Percentiles rank a stretch among this genome's conserved stretches.
Conservation (phyloP, 2,888 invertebrate genomes). For the Linnaemya vulpina region DNA sequence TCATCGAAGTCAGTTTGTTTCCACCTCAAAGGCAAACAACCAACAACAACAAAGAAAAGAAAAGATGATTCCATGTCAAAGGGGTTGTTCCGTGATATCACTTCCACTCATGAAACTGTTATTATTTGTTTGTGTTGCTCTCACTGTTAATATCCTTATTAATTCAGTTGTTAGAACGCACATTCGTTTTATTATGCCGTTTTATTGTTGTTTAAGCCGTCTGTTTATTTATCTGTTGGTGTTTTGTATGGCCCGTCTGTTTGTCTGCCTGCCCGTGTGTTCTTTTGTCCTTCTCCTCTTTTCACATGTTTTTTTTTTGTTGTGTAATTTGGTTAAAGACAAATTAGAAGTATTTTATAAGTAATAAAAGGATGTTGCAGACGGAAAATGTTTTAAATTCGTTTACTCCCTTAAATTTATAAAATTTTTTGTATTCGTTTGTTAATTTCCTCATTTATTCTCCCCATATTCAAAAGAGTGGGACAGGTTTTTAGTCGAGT, state of each 20-base stretch:
- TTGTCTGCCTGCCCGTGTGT: conserved; percentile 2
- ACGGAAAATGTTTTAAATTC: conserved; percentile 49
- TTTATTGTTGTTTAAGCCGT: conserved; percentile 53
- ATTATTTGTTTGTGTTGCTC: conserved; percentile 74
- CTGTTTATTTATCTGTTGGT: neutral
- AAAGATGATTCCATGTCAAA: conserved; percentile 32
- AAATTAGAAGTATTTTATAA: conserved; percentile 64
- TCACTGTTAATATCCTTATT: conserved; percentile 61
- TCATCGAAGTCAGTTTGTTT: neutral
- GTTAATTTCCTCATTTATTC: conserved; percentile 2
- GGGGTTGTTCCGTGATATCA: conserved; percentile 49
- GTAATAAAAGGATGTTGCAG: conserved; percentile 49
- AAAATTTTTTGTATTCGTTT: neutral
- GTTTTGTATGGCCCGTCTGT: neutral
- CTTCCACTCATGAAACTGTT: conserved; percentile 46
- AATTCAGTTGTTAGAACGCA: conserved; percentile 63
- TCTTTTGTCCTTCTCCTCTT: conserved; percentile 13
- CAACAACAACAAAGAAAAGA: neutral
- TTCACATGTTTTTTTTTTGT: conserved; percentile 24
- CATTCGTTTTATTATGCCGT: conserved; percentile 63
- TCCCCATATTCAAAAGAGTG: neutral
- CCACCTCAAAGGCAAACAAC: no score
- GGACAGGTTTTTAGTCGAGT: neutral
- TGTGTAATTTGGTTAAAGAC: conserved; percentile 62
- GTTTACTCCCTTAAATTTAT: conserved; percentile 55